Evolutionary conservation across 2,797 vertebrate genomes (phyloP), one percentile per base, ranked within the genome.

Genomic region (Lophius americanus): DNA sequence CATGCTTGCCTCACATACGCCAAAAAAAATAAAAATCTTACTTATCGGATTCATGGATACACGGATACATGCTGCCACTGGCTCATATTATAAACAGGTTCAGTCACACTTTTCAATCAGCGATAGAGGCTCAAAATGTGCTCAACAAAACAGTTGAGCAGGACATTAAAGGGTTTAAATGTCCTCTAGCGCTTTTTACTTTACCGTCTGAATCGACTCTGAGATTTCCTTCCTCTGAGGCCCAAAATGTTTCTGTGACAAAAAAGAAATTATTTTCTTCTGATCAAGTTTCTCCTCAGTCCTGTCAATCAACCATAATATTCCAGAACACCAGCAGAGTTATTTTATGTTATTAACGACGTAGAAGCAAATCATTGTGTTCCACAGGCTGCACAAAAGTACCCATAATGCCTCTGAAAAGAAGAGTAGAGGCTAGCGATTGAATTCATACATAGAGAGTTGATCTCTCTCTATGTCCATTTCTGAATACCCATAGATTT

Each of bases 201-300:
- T 23, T 23, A 23, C 23, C 23, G 23, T 23, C 23, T 23, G 23
- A 23, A 23, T 23, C 23, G 23, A 23, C 23, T 23, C 23, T 23
- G 23, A 23, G 36, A 79, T 81, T 84, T 78, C 64, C 38, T 38
- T 73, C 42, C 35, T 12, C 55, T 62, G 60, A 53, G 53, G 64
- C 37, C 38, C 12, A 51, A 74, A 68, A 51, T 42, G 12, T 63
- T 51, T 58, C 47, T 13, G 48, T 63, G 54, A 59, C 48, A 41
- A 6, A 49, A 64, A 53, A 38, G 76, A 59, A 69, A 70, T 73
- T 55, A 32, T 5, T 13, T 60, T 51, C 9, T 0, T 4, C 11
- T 71, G 46, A 63, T 71, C 67, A 64, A 35, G 51, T 58, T 62
- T 38, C 63, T n/a, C 14, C 55, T 32, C 43, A 53, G 13, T 44